phyloP scores from a whole-genome alignment of 2,113 vertebrate genomes.

The Sander lucioperca region DNA sequence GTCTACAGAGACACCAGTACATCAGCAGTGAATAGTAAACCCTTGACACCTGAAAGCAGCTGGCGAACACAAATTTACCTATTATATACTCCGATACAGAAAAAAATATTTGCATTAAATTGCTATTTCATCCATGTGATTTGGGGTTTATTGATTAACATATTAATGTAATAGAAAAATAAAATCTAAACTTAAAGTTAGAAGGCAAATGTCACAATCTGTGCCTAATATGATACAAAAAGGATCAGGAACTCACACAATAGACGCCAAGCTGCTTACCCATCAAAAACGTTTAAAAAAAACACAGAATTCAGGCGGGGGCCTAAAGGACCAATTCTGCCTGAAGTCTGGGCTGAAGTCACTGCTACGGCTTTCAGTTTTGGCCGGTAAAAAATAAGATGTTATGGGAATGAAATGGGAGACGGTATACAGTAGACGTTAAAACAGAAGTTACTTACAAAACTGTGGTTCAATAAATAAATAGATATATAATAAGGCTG shows the following conservation, averaged over 20 bases:
- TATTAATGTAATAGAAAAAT: neutral
- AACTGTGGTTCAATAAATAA: neutral
- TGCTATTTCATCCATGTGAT: neutral
- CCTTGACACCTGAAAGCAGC: slow-evolving; percentile 38
- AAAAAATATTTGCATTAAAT: slow-evolving; percentile 1
- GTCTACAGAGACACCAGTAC: slow-evolving; percentile 63
- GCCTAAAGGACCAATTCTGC: neutral
- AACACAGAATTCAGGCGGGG: neutral
- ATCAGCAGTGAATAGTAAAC: slow-evolving; percentile 44
- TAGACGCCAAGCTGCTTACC: neutral
- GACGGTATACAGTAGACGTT: too few relatives aligned
- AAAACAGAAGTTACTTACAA: too few relatives aligned
- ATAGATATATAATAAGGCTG: neutral
- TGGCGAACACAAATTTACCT: slow-evolving; percentile 5
- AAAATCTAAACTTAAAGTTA: neutral
- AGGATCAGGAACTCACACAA: neutral
- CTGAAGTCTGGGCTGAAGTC: too few relatives aligned
- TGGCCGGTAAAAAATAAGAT: too few relatives aligned
- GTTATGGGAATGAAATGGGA: too few relatives aligned
- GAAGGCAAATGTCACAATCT: neutral
- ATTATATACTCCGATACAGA: neutral
- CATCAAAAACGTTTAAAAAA: neutral
- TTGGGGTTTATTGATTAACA: neutral
- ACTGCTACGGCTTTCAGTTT: too few relatives aligned
- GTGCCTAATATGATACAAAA: neutral